Conservation (phyloP, 2,888 invertebrate genomes). For the Tortrix viridana region DNA sequence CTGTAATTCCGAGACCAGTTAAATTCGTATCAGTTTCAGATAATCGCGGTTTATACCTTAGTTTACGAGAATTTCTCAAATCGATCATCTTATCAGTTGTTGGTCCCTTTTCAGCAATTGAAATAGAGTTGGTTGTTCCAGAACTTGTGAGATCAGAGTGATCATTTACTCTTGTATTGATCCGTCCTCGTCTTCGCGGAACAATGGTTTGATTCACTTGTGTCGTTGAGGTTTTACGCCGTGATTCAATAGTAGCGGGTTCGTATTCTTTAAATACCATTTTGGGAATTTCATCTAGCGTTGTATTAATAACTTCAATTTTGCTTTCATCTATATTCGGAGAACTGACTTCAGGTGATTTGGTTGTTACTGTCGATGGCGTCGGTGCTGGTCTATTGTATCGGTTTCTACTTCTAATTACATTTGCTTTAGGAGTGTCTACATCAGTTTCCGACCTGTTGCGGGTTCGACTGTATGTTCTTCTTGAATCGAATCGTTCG, state of each 20-base stretch:
- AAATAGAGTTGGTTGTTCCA: slow-evolving; percentile 69
- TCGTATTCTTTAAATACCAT: slow-evolving; percentile 53
- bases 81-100: slow-evolving; percentile 65
- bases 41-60: slow-evolving; percentile 65
- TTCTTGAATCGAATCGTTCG: slow-evolving; percentile 73
- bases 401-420: slow-evolving; percentile 57
- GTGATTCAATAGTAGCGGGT: slow-evolving; percentile 53
- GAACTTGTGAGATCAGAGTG: slow-evolving; percentile 63
- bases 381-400: slow-evolving; percentile 44
- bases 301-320: slow-evolving; percentile 60
- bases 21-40: slow-evolving; percentile 73
- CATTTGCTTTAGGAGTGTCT: slow-evolving; percentile 56
- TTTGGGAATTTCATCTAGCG: slow-evolving; percentile 61
- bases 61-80: slow-evolving; percentile 63
- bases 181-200: slow-evolving; percentile 58
- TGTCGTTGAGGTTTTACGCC: slow-evolving; percentile 60
- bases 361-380: slow-evolving; percentile 45
- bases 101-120: slow-evolving; percentile 61
- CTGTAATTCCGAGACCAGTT: slow-evolving; percentile 66
- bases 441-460: slow-evolving; percentile 55
- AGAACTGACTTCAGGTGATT: slow-evolving; percentile 52
- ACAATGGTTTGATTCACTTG: slow-evolving; percentile 55
- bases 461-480: slow-evolving; percentile 65
- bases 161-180: slow-evolving; percentile 58
- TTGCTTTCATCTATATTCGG: slow-evolving; percentile 59